Percentiles rank a stretch among this genome's conserved stretches.
phyloP scores from a whole-genome alignment of 2,888 invertebrate genomes.

The Sesia bembeciformis region DNA sequence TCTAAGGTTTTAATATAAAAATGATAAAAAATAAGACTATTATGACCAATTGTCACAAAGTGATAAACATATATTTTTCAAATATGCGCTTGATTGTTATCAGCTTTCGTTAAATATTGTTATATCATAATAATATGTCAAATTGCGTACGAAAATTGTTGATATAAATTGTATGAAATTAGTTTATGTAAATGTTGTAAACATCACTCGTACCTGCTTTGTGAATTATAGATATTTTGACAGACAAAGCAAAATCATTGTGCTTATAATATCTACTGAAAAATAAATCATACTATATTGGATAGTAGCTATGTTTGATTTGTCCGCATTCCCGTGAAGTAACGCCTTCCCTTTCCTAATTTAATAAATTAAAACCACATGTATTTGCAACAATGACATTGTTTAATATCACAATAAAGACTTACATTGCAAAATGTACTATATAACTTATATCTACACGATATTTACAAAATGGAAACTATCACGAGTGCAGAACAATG shows the following conservation, averaged over 20 bases:
- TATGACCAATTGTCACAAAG: constrained; percentile 26
- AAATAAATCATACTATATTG: constrained; percentile 68
- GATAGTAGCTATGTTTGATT: constrained; percentile 27
- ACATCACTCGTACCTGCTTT: constrained; percentile 73
- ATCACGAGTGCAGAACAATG: no score
- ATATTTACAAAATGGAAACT: no score
- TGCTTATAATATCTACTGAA: constrained; percentile 60
- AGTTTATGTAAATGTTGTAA: constrained; percentile 59
- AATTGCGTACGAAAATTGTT: background rate
- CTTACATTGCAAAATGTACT: constrained; percentile 32
- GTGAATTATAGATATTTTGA: constrained; percentile 62
- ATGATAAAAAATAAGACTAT: background rate
- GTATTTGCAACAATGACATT: constrained; percentile 25
- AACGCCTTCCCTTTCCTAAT: background rate
- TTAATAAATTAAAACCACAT: no score
- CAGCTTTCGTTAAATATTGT: background rate
- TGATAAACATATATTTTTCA: constrained; percentile 18
- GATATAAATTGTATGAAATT: constrained; percentile 24
- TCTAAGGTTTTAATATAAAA: background rate
- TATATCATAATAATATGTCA: background rate
- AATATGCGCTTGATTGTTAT: background rate
- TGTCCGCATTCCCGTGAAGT: constrained; percentile 1
- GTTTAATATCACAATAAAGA: constrained; percentile 54
- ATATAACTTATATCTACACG: no score
- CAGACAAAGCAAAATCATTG: constrained; percentile 74